Percentiles rank a stretch among this genome's conserved stretches.
These are phyloP conservation scores for Lycocerus yunnanus DNA, from an alignment of 2,888 invertebrate species.

Conservation along the genomic window DNA sequence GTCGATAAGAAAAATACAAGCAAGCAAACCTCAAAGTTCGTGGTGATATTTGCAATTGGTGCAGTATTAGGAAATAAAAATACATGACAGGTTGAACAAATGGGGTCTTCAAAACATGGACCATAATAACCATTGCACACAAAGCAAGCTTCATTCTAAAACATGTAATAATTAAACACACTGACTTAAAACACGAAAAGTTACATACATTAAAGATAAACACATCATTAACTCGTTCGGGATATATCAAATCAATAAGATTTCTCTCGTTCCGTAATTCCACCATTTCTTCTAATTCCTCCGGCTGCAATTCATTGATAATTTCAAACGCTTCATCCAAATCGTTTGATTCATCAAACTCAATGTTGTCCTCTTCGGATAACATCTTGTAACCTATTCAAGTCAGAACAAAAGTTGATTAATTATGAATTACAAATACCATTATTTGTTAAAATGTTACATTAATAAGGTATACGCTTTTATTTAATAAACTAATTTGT, in stretches of 20 bases:
- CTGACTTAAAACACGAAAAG: not conserved
- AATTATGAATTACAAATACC: not conserved
- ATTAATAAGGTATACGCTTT: not conserved
- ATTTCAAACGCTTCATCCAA: not conserved
- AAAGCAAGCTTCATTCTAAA: conserved; percentile 73
- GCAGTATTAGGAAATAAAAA: conserved; percentile 82
- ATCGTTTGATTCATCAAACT: not conserved
- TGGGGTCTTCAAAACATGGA: conserved; percentile 87
- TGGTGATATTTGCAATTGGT: conserved; percentile 43
- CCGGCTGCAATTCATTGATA: not conserved
- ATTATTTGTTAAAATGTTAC: not conserved
- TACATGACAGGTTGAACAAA: conserved; percentile 89
- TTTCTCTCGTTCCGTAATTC: not conserved
- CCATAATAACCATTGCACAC: conserved; percentile 93
- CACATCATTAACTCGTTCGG: not conserved
- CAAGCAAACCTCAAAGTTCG: conserved; percentile 47
- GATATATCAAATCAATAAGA: not conserved
- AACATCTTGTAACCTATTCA: not conserved
- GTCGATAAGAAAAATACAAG: not conserved
- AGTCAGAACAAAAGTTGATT: not conserved
- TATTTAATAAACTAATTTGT: not conserved
- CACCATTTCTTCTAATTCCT: not conserved
- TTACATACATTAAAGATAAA: not conserved
- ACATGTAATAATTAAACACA: conserved; percentile 18
- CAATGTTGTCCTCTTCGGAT: not conserved